Evolutionary conservation across 2,113 vertebrate genomes (phyloP), one percentile per base, ranked within the genome.

Genomic region (Rhinichthys klamathensis): DNA sequence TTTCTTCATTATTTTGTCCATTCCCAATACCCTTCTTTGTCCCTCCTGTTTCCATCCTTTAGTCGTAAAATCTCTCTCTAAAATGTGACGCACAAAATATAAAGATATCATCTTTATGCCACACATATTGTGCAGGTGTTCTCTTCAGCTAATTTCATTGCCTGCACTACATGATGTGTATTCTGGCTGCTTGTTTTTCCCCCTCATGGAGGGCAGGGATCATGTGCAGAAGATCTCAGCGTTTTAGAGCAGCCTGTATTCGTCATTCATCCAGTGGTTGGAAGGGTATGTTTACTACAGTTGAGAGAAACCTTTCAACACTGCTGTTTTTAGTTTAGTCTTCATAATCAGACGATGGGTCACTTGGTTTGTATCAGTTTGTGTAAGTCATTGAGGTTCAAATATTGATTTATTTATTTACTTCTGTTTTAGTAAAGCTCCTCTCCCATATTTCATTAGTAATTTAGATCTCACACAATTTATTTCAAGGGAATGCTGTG

Each of bases 401-500:
- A 11, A 27, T 65, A 8, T 44, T 27, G 12, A 46, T 80, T 46
- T 80, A 80, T 63, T 63, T 79, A 51, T 75, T 80, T 80, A 30
- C n/a, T 79, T 60, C 5, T 41, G 25, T 46, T 80, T 65, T 46
- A 46, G 41, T 80, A 44, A 54, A 21, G 30, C 6, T 49, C 61
- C 8, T 67, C 16, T 18, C 2, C 38, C 10, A 11, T 23, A 18
- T 32, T 51, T 32, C 44, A 44, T 32, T 11, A 21, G 15, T 49
- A 7, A 63, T 41, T 65, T 25, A 30, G 9, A 23, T 81, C 25
- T 49, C 38, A 3, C 6, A 16, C n/a, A 15, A 81, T 81, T 32
- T 81, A 16, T 81, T 80, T 44, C 13, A 51, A 81, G 41, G 44
- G 27, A 81, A 51, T 69, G 80, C 41, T 54, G 61, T 51, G 60